phyloP scores from a whole-genome alignment of 2,888 invertebrate genomes.

The Cremastobaeus sp. region DNA sequence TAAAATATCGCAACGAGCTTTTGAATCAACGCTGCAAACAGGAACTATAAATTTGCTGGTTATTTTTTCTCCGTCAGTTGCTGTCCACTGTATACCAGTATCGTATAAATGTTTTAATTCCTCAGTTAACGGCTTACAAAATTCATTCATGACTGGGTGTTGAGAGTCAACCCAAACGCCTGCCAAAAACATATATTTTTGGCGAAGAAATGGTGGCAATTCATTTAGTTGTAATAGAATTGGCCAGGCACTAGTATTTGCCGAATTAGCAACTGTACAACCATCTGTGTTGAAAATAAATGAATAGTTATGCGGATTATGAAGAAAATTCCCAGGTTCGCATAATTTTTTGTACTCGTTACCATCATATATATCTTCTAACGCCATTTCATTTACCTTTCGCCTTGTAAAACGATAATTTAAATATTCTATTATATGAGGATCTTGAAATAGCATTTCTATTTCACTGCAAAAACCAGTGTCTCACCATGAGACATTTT shows the following conservation, averaged over 20 bases:
- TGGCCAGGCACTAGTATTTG: not conserved
- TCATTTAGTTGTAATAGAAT: conserved; percentile 5
- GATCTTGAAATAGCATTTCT: too few relatives aligned
- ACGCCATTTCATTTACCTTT: too few relatives aligned
- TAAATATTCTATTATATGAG: too few relatives aligned
- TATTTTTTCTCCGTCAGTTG: conserved; percentile 3
- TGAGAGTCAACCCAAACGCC: conserved; percentile 10
- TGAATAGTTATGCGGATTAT: not conserved
- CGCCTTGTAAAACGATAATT: too few relatives aligned
- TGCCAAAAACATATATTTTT: conserved; percentile 17
- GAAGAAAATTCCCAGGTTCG: not conserved
- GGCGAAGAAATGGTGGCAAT: not conserved
- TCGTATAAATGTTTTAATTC: conserved; percentile 2
- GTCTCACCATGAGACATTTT: too few relatives aligned
- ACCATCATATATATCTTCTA: not conserved
- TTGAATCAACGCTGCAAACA: not conserved
- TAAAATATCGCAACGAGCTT: not conserved
- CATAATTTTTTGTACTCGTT: not conserved
- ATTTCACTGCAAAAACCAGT: too few relatives aligned
- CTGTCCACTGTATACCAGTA: not conserved
- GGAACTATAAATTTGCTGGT: not conserved
- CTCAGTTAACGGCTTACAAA: not conserved
- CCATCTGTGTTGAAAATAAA: conserved; percentile 11
- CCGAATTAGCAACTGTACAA: not conserved
- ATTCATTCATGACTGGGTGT: conserved; percentile 19